Percentiles rank a stretch among this genome's conserved stretches.
Evolutionary conservation across 2,888 invertebrate genomes (phyloP).

Genomic region (Platynereis dumerilii): DNA sequence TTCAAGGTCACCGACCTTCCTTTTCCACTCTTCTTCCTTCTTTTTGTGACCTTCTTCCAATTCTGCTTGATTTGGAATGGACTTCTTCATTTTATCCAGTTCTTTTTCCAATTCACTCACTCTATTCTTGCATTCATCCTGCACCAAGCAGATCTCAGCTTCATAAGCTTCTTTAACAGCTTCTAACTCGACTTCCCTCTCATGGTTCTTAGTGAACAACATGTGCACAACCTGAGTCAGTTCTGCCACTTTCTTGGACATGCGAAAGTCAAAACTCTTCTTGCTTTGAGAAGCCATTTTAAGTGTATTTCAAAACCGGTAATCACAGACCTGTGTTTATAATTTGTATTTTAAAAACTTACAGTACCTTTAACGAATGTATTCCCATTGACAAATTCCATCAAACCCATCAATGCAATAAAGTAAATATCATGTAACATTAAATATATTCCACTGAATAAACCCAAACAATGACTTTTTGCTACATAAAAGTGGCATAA

Average conservation of each 20-base stretch:
- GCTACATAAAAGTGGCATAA: too few relatives aligned
- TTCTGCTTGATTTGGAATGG: conserved; percentile 9
- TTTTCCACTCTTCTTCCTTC: conserved; percentile 46
- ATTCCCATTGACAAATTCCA: too few relatives aligned
- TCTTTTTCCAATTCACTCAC: conserved; percentile 43
- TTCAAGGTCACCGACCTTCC: conserved; percentile 42
- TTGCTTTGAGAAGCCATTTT: conserved; percentile 34
- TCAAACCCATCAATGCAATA: too few relatives aligned
- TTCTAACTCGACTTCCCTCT: conserved; percentile 60
- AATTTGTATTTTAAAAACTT: too few relatives aligned
- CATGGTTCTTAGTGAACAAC: conserved; percentile 61
- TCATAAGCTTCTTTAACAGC: conserved; percentile 58
- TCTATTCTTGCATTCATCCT: conserved; percentile 48
- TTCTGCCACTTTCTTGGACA: conserved; percentile 62
- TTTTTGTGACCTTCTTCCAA: conserved; percentile 13
- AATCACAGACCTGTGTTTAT: too few relatives aligned
- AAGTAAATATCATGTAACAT: too few relatives aligned
- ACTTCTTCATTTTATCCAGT: conserved; percentile 39
- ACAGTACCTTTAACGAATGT: too few relatives aligned
- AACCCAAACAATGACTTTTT: too few relatives aligned
- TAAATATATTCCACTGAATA: too few relatives aligned
- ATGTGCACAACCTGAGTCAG: conserved; percentile 62
- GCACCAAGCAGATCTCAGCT: conserved; percentile 49
- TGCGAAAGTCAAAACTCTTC: conserved; percentile 58
- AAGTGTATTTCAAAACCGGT: background rate